phyloP scores from a whole-genome alignment of 2,797 vertebrate genomes.

The Sebastolobus altivelis region DNA sequence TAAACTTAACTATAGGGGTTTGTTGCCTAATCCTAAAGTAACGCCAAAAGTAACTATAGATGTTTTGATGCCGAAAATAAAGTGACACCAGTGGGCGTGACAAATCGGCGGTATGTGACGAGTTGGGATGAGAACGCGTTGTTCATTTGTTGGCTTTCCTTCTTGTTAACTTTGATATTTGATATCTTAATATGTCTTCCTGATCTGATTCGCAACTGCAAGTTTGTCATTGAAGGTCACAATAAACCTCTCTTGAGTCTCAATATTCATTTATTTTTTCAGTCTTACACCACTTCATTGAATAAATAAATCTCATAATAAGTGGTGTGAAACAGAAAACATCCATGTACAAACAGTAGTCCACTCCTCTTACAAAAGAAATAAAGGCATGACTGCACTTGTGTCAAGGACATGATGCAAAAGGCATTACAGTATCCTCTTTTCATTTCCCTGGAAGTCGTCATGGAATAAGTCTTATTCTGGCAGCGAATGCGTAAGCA shows the following conservation, averaged over 20 bases:
- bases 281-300: neutral
- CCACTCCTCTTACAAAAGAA: neutral
- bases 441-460: constrained; percentile 68
- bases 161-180: neutral
- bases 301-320: constrained; percentile 1
- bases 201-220: neutral
- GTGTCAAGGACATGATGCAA: constrained; percentile 60
- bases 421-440: constrained; percentile 55
- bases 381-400: constrained; percentile 28
- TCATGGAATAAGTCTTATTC: constrained; percentile 76
- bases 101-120: neutral
- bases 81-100: neutral
- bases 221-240: neutral
- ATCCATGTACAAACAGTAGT: neutral
- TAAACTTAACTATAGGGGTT: too few species aligned
- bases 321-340: neutral
- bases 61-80: neutral
- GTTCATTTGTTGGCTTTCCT: neutral
- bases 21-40: neutral
- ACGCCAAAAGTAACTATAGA: neutral
- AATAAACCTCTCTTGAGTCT: neutral
- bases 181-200: neutral
- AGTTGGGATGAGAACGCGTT: neutral
- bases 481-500: constrained; percentile 74
- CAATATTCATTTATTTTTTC: neutral